These are phyloP conservation scores for Tiliqua scincoides DNA, from an alignment of 2,113 vertebrate species.

Conservation along the genomic window DNA sequence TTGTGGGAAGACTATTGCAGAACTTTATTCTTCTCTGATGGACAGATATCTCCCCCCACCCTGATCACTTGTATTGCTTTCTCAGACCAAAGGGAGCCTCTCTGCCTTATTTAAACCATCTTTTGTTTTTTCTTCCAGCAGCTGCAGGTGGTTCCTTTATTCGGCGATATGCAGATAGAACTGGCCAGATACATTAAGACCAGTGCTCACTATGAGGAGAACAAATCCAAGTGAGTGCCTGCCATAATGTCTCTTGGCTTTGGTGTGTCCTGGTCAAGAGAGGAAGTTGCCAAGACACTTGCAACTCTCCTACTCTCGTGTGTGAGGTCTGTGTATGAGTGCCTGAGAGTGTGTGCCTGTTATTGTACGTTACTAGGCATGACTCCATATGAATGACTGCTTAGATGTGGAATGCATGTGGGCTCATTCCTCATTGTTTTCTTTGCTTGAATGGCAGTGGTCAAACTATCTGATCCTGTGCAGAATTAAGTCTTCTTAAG, in stretches of 20 bases:
- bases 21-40: conserved; percentile 22
- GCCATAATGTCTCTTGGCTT: conserved; percentile 88
- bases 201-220: conserved; percentile 99
- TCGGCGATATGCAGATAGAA: conserved; percentile 99
- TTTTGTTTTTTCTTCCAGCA: conserved; percentile 82
- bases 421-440: neutral
- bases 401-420: neutral
- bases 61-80: neutral
- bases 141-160: conserved; percentile 98
- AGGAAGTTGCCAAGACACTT: conserved; percentile 18
- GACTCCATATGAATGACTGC: neutral
- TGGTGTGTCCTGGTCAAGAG: conserved; percentile 64
- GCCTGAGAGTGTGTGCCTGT: neutral
- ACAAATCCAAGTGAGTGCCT: conserved; percentile 98
- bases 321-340: conserved; percentile 16
- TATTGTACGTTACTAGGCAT: neutral
- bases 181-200: conserved; percentile 99
- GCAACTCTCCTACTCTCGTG: conserved; percentile 15
- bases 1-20: conserved; percentile 12
- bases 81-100: conserved; percentile 9
- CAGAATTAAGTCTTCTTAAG: neutral
- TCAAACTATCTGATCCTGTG: neutral
- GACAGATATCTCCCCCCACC: neutral
- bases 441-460: neutral
- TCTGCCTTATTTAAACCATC: conserved; percentile 61